Conservation (phyloP, 2,113 vertebrate species). For the Hymenochirus boettgeri region DNA sequence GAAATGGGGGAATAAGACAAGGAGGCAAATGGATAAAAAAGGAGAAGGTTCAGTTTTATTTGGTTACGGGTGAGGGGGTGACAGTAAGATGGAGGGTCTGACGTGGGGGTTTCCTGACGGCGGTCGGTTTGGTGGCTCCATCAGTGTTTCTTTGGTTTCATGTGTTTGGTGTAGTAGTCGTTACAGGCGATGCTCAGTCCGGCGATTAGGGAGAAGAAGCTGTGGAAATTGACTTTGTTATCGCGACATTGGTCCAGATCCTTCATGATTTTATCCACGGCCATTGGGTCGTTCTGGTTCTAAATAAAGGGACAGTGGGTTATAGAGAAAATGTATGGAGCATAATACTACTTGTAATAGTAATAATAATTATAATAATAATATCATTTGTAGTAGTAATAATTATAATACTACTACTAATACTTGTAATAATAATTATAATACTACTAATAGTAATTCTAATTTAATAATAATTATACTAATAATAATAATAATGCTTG, state of each 20-base stretch:
- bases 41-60: no score
- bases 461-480: no score
- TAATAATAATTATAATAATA: no score
- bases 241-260: constrained; percentile 66
- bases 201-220: constrained; percentile 61
- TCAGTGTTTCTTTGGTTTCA: constrained; percentile 60
- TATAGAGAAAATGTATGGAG: neutral
- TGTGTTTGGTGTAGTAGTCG: constrained; percentile 64
- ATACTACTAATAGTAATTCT: no score
- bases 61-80: neutral
- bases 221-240: constrained; percentile 58
- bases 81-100: neutral
- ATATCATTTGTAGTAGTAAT: no score
- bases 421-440: no score
- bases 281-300: constrained; percentile 65
- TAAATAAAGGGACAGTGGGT: constrained; percentile 12
- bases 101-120: neutral
- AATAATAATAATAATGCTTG: no score
- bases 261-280: constrained; percentile 64
- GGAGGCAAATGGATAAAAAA: no score
- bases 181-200: constrained; percentile 69
- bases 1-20: no score
- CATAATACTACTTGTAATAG: no score
- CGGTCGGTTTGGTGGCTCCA: neutral
- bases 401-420: no score